Base-by-base conservation (phyloP, 2,888 invertebrate genomes). In the Eupelmus urozonus region DNA sequence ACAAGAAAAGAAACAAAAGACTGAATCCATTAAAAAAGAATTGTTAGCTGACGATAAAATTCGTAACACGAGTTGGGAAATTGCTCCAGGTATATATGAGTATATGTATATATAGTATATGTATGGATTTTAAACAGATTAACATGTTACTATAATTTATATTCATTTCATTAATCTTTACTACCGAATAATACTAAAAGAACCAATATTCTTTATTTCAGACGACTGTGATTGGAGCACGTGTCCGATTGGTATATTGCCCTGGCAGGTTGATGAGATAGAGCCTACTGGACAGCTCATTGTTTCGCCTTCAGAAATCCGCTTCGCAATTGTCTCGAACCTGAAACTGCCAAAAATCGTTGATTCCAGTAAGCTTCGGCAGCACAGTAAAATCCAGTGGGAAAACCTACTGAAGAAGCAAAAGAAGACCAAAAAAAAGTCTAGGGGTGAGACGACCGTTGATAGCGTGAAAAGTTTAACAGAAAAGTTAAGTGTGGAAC, bases 231-330 rank as follows among this genome's bases (percentile, higher is more conserved):
- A 89, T 75, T 93, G 93, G 93, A 83, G 86, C 29, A 82, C 82
- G 53, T 91, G 90, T 83, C 92, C 92, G 16, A 90, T 92, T 83
- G 93, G 93, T 23, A 82, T 90, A 78, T 80, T 92, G 29, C 92
- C 92, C 11, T 91, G 91, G 91, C 90, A 91, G 81, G 75, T 84
- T 0, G 84, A 85, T 79, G 79, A 83, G 2, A 57, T 83, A 80
- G 83, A 86, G 18, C 74, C 80, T 29, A 66, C 85, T 16, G 76
- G 82, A 42, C 81, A 84, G 7, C 40, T 82, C 0, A 29, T 76
- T 11, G 45, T 70, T 5, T 65, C 70, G 2, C 27, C 81, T 16
- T 53, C 67, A 9, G 73, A 77, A 0, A 45, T 81, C 18, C 70
- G 71, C 16, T 69, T 80, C n/a, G 76, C 81, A 1, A 51, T 72